Evolutionary conservation across 2,888 invertebrate genomes (phyloP), one percentile per base, ranked within the genome.

Genomic region (Glaucopsyche alexis): DNA sequence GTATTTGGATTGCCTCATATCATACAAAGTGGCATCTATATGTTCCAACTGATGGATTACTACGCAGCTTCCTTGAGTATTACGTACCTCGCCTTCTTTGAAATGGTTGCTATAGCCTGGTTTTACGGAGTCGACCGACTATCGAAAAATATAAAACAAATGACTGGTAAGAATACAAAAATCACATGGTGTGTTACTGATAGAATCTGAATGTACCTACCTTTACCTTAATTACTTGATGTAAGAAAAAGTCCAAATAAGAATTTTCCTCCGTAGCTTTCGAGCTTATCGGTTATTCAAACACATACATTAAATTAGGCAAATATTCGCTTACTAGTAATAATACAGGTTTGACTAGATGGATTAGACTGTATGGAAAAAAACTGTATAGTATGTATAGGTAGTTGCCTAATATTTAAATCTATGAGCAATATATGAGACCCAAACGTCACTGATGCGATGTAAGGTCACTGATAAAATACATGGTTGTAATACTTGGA

Each of bases 21-120:
- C 71, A 95, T 97, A 80, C 96, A 97, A 90, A 97, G 98, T 78
- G 98, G 98, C 78, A 98, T 98, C 87, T 98, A 96, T 85, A 96
- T 96, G 84, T 97, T 98, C 86, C 98, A 98, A 93, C 86, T 98
- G 78, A 96, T 98, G 94, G 98, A 98, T 85, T 97, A 97, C 84
- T 98, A 98, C 85, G 97, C 98, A n/a, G 97, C 98, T 19, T 97
- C 97, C 66, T 96, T 98, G 80, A 97, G 98, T 73, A 96, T 98
- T 72, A 96, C 98, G 91, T 98, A 97, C 84, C 94, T 98, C 78
- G 98, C 98, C 50, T 98, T 98, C 89, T 98, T 98, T 83, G 98
- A 98, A 94, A 96, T 98, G 71, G 96, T 98, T 72, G 98, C 96
- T 9, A 95, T 98, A 75, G 95, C 97, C 7, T 98, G 98, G 98